Conservation (phyloP, 2,113 vertebrate species). For the Crypturellus undulatus region DNA sequence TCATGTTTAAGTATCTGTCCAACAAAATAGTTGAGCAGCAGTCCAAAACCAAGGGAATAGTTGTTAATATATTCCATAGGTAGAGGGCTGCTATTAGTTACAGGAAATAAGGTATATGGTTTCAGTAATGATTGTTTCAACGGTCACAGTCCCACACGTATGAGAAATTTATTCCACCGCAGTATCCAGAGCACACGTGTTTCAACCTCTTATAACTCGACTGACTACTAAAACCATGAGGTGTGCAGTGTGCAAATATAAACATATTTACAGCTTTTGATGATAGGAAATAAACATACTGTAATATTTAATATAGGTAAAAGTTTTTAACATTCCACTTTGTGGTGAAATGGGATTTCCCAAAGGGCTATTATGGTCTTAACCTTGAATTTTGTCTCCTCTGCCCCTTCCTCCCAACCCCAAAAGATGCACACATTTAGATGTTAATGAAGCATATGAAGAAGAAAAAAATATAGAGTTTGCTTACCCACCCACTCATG, state of each 20-base stretch:
- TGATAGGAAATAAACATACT: not conserved
- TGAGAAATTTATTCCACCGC: constrained; percentile 75
- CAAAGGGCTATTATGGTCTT: not conserved
- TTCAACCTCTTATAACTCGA: constrained; percentile 38
- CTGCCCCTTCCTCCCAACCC: not conserved
- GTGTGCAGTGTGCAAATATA: not conserved
- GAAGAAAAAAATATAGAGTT: constrained; percentile 55
- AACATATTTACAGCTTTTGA: not conserved
- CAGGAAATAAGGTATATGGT: constrained; percentile 74
- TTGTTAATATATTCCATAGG: constrained; percentile 75
- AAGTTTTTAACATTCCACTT: fast-evolving
- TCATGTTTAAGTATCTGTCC: constrained; percentile 60
- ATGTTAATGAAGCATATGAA: constrained; percentile 6
- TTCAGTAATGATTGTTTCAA: constrained; percentile 74
- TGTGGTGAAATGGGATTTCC: constrained; percentile 1
- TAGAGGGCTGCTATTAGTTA: constrained; percentile 63
- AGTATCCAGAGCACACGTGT: constrained; percentile 34
- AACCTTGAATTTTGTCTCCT: constrained; percentile 35
- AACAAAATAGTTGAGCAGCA: constrained; percentile 64
- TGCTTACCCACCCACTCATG: constrained; percentile 69
- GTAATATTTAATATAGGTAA: not conserved
- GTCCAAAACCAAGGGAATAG: constrained; percentile 68
- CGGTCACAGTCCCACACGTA: constrained; percentile 75
- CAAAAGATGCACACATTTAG: not conserved
- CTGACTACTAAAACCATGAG: constrained; percentile 44